A percentile compares a stretch with the other conserved stretches of the same genome.
Conservation (phyloP, 2,113 vertebrate genomes). For the Lichenostomus cassidix region DNA sequence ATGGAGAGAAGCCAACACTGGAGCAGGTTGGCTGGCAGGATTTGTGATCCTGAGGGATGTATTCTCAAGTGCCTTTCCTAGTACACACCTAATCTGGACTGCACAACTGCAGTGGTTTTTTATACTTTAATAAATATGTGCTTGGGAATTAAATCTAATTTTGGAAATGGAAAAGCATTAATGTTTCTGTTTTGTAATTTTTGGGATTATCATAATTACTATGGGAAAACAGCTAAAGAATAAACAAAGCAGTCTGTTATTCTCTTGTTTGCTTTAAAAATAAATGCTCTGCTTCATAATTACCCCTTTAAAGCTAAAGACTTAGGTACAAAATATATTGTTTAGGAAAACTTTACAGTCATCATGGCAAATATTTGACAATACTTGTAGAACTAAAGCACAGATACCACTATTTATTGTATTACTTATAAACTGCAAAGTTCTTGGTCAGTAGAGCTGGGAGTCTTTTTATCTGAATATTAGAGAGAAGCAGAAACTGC, state of each 20-base stretch:
- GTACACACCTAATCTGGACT: background rate
- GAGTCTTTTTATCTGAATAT: background rate
- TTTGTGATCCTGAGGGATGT: background rate
- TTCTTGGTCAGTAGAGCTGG: background rate
- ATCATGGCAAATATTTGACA: background rate
- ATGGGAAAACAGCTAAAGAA: background rate
- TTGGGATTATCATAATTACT: conserved; percentile 10
- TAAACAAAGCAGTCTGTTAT: background rate
- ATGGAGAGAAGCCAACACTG: background rate
- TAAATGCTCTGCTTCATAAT: background rate
- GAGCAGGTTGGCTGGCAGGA: background rate
- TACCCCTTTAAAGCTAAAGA: background rate
- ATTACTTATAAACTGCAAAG: background rate
- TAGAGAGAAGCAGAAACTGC: background rate
- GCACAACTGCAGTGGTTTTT: background rate
- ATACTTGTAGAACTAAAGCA: background rate
- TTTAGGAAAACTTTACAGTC: background rate
- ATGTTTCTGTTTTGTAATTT: background rate
- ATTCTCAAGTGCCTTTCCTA: background rate
- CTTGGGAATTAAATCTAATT: background rate
- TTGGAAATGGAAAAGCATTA: background rate
- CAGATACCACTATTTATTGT: background rate
- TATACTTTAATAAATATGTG: background rate
- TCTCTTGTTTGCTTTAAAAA: background rate
- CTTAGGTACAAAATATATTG: background rate